These are phyloP conservation scores for Pteromalus puparum DNA, from an alignment of 1,140 invertebrate genomes.

Conservation along the genomic window DNA sequence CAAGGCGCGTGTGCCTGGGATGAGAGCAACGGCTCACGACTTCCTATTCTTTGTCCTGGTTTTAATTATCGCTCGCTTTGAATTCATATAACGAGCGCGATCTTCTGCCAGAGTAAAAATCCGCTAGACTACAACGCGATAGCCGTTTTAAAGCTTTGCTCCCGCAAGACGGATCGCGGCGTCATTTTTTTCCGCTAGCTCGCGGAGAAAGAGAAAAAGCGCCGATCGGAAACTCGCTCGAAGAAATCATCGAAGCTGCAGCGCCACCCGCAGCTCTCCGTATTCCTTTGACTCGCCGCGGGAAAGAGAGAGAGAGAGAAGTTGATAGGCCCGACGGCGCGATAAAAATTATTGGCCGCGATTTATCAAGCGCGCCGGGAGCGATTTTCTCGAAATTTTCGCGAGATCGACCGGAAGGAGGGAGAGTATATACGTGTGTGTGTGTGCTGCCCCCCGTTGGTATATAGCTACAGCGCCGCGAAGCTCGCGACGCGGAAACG, in stretches of 20 bases:
- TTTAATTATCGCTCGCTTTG: neutral
- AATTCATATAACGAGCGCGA: neutral
- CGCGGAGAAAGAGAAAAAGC: neutral
- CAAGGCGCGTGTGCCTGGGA: neutral
- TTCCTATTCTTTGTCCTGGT: neutral
- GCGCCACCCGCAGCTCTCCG: neutral
- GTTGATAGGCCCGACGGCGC: slow-evolving; percentile 55
- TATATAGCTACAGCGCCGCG: slow-evolving; percentile 47
- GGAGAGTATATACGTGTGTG: slow-evolving; percentile 1
- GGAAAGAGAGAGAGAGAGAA: slow-evolving; percentile 50
- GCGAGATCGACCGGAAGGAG: slow-evolving; percentile 57
- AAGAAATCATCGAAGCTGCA: slow-evolving; percentile 59
- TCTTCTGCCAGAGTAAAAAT: neutral
- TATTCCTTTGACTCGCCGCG: neutral
- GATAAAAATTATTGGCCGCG: slow-evolving; percentile 65
- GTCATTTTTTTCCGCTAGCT: slow-evolving; percentile 8
- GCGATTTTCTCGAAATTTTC: slow-evolving; percentile 73
- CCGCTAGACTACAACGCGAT: neutral
- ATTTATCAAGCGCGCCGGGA: slow-evolving; percentile 65
- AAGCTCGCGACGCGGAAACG: slow-evolving; percentile 69
- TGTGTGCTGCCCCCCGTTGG: slow-evolving; percentile 60
- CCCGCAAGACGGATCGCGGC: slow-evolving; percentile 2
- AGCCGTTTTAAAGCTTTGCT: slow-evolving; percentile 20
- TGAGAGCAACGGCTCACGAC: too few species aligned
- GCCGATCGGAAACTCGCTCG: slow-evolving; percentile 60